Evolutionary conservation across 2,888 invertebrate genomes (phyloP).

Genomic region (Callinectes sapidus): DNA sequence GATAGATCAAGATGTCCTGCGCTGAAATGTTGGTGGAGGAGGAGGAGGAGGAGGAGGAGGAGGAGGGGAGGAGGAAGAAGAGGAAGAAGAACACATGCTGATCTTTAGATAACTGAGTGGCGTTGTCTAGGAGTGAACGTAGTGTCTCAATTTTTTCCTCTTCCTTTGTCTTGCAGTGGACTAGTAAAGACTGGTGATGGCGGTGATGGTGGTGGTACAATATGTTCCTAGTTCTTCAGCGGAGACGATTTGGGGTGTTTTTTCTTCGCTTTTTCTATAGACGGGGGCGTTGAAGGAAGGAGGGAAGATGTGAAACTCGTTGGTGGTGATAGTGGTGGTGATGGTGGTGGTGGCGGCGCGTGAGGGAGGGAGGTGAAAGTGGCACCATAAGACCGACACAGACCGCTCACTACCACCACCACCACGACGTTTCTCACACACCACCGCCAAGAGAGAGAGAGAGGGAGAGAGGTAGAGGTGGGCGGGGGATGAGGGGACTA

Average conservation of each 20-base stretch:
- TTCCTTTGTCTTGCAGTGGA: not conserved
- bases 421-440: not conserved
- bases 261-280: too few species aligned
- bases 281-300: not conserved
- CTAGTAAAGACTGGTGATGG: not conserved
- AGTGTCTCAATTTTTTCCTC: not conserved
- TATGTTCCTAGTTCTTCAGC: not conserved
- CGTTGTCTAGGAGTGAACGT: too few species aligned
- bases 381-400: slow-evolving; percentile 19
- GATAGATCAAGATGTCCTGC: too few species aligned
- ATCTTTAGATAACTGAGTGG: not conserved
- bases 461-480: not conserved
- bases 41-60: not conserved
- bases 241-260: not conserved
- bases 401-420: not conserved
- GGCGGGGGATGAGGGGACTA: not conserved
- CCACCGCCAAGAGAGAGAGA: not conserved
- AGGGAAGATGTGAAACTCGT: not conserved
- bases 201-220: not conserved
- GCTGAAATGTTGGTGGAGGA: not conserved
- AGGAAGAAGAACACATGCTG: not conserved
- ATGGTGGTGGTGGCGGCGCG: not conserved
- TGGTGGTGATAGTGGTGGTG: not conserved
- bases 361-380: slow-evolving; percentile 23
- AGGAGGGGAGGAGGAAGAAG: not conserved